phyloP scores from a whole-genome alignment of 2,888 invertebrate genomes.

The Cynaeus angustus region DNA sequence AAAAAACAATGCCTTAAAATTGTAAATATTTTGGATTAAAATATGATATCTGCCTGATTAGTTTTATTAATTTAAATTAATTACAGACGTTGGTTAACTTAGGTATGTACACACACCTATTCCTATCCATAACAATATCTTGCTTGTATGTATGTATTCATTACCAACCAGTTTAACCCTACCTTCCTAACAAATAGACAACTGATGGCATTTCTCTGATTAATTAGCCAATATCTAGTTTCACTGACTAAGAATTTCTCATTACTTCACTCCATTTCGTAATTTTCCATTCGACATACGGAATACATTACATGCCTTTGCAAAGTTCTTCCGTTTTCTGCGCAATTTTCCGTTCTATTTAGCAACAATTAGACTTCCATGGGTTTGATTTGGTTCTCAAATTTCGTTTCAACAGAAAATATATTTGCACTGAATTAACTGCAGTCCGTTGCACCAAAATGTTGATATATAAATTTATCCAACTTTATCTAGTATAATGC shows the following conservation, averaged over 20 bases:
- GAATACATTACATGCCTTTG: background rate
- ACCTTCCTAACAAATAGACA: background rate
- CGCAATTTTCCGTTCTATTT: background rate
- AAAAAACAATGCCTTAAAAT: no score
- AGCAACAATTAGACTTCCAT: background rate
- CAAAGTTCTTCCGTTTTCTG: conserved; percentile 1
- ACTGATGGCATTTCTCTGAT: background rate
- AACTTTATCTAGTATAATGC: no score
- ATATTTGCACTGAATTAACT: no score
- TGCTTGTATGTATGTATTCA: background rate
- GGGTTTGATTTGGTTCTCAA: background rate
- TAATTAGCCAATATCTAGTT: background rate
- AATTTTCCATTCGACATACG: background rate
- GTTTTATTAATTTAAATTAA: no score
- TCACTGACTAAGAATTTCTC: background rate
- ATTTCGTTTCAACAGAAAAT: no score
- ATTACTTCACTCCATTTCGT: conserved; percentile 2
- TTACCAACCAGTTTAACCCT: background rate
- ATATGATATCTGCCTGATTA: no score
- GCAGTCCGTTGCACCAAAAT: no score
- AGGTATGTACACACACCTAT: no score
- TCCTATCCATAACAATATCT: no score
- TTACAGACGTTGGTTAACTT: no score
- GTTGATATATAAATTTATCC: no score
- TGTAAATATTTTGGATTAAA: no score